Conservation (phyloP, 2,888 invertebrate species). For the Euproctis similis region DNA sequence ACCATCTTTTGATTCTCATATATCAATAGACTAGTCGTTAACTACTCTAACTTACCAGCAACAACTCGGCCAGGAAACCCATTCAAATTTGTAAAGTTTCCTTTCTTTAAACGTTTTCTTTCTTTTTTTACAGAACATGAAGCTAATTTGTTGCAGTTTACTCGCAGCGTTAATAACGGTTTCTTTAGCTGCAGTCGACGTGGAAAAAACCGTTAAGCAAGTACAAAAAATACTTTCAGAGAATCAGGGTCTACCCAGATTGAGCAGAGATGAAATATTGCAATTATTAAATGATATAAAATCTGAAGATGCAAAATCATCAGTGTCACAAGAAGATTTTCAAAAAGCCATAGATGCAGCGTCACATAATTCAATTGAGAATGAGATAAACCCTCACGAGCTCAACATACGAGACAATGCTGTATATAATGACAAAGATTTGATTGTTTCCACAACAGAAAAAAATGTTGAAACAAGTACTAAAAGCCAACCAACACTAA, state of each 20-base stretch:
- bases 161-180: constrained; percentile 33
- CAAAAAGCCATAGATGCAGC: constrained; percentile 27
- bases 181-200: constrained; percentile 50
- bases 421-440: constrained; percentile 18
- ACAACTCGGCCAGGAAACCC: no score
- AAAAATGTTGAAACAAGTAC: constrained; percentile 41
- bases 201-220: constrained; percentile 79
- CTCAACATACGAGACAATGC: constrained; percentile 24
- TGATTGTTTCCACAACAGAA: constrained; percentile 17
- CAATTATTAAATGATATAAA: constrained; percentile 80
- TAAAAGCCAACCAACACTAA: constrained; percentile 61
- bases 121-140: constrained; percentile 57
- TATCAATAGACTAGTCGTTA: no score
- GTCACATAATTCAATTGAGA: constrained; percentile 36
- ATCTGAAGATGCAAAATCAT: constrained; percentile 60
- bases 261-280: constrained; percentile 79
- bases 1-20: no score
- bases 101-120: no score
- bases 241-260: constrained; percentile 78
- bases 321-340: constrained; percentile 28
- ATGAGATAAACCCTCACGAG: constrained; percentile 35
- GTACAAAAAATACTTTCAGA: constrained; percentile 78
- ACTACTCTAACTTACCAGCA: no score
- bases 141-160: constrained; percentile 45
- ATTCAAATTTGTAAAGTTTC: background rate